These are phyloP conservation scores for Callipepla squamata DNA, from an alignment of 2,113 vertebrate species.

Conservation along the genomic window DNA sequence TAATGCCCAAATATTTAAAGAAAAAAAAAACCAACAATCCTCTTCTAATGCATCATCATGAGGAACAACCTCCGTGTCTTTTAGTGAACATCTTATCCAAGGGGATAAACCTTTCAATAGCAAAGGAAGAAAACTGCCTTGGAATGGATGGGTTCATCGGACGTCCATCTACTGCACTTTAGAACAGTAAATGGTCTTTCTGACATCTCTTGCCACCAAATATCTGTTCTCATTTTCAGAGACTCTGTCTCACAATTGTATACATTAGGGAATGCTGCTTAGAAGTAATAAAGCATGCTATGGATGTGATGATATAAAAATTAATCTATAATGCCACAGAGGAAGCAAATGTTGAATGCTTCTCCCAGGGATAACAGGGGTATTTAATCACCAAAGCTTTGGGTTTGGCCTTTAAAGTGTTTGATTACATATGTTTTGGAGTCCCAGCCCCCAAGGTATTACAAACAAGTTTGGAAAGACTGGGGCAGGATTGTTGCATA, in stretches of 20 bases:
- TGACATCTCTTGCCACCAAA: neutral
- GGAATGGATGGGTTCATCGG: neutral
- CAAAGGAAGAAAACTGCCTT: neutral
- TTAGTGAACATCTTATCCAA: neutral
- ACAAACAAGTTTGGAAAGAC: neutral
- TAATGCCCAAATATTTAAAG: neutral
- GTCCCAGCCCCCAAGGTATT: neutral
- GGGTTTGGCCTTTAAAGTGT: constrained; percentile 23
- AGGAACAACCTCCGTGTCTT: neutral
- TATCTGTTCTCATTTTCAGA: neutral
- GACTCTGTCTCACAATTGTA: neutral
- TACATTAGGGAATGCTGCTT: neutral
- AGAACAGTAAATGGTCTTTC: neutral
- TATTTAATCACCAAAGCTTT: constrained; percentile 29
- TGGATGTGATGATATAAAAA: constrained; percentile 12
- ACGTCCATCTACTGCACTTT: neutral
- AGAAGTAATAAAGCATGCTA: neutral
- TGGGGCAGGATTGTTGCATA: neutral
- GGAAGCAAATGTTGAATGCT: neutral
- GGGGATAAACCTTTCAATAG: neutral
- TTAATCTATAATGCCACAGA: neutral
- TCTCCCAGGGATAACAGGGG: neutral
- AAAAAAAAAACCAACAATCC: neutral
- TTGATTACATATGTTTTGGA: neutral
- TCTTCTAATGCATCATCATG: neutral